Base-by-base conservation (phyloP, 2,113 vertebrate genomes). In the Nestor notabilis region DNA sequence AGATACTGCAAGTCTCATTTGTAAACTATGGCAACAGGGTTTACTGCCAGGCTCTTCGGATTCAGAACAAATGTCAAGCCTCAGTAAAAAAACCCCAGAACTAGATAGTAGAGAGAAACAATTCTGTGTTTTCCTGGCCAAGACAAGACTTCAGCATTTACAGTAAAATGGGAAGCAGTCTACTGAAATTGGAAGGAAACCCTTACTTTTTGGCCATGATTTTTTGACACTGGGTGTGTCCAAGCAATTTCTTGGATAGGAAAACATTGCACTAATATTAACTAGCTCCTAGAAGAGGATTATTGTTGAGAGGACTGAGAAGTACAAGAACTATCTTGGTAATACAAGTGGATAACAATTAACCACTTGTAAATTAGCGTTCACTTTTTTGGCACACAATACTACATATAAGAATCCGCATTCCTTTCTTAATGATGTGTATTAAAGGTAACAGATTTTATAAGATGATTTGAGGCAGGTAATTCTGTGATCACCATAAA, bases 81-180 rank as follows among this genome's bases (percentile, higher is more conserved):
- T 69, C 87, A 63, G 35, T 70, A 79, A 96, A 97, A 96, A 56
- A 89, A 50, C 5, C 5, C 13, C 56, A 69, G 72, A 93, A 74
- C 70, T 63, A 61, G 39, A 50, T 50, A 87, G 49, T 19, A 23
- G 46, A 56, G 63, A 94, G 74, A 95, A 95, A 60, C 24, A 50
- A 72, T 52, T 90, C 44, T 60, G 1, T 56, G 61, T 74, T 80
- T 58, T 75, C 70, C 27, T 66, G 44, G 74, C 56, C 83, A 94
- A 89, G 56, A 93, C 21, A 69, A 75, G 83, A 43, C 89, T 94
- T 92, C 68, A 93, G 83, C 80, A 94, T 47, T 90, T 86, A 82
- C 6, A 68, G 35, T 81, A 76, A 92, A 89, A 85, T n/a, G 13
- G 70, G 74, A 95, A 94, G 78, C 50, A 91, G 44, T 58, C 74